A percentile compares a stretch with the other conserved stretches of the same genome.
Evolutionary conservation across 2,888 invertebrate genomes (phyloP).

Genomic region (Lapara coniferarum): DNA sequence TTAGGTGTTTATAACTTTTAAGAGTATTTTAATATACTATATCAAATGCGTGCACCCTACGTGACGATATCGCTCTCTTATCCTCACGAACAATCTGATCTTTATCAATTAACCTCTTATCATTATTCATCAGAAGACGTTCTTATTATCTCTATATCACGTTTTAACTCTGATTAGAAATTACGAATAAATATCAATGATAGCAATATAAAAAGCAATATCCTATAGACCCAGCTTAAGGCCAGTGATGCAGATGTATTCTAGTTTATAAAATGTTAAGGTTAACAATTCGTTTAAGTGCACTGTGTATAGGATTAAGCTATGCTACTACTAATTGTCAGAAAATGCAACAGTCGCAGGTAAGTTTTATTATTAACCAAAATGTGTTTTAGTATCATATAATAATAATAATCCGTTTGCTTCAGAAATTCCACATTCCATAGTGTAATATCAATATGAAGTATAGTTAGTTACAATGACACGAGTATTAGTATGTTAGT

Average conservation of each 20-base stretch:
- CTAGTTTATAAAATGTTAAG: constrained; percentile 22
- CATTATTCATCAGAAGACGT: constrained; percentile 8
- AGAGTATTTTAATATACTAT: too few species aligned
- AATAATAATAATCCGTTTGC: too few species aligned
- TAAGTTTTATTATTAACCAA: constrained; percentile 39
- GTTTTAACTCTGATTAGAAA: constrained; percentile 34
- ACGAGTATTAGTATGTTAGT: too few species aligned
- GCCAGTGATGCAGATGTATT: neutral
- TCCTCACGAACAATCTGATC: constrained; percentile 20
- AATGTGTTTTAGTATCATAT: too few species aligned
- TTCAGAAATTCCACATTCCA: too few species aligned
- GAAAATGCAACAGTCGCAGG: constrained; percentile 65
- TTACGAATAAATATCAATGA: constrained; percentile 26
- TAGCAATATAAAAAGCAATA: constrained; percentile 2
- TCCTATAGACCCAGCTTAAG: neutral
- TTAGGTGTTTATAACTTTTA: too few species aligned
- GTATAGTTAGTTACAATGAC: too few species aligned
- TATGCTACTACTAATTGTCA: constrained; percentile 56
- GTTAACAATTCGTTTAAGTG: constrained; percentile 47
- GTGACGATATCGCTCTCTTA: constrained; percentile 7
- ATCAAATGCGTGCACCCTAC: neutral
- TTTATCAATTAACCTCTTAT: constrained; percentile 20
- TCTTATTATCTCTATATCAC: constrained; percentile 35
- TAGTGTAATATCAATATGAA: too few species aligned
- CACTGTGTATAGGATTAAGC: constrained; percentile 51